Percentiles rank a stretch among this genome's conserved stretches.
Evolutionary conservation across 2,888 invertebrate genomes (phyloP).

Genomic region (Amphipoea lucens): DNA sequence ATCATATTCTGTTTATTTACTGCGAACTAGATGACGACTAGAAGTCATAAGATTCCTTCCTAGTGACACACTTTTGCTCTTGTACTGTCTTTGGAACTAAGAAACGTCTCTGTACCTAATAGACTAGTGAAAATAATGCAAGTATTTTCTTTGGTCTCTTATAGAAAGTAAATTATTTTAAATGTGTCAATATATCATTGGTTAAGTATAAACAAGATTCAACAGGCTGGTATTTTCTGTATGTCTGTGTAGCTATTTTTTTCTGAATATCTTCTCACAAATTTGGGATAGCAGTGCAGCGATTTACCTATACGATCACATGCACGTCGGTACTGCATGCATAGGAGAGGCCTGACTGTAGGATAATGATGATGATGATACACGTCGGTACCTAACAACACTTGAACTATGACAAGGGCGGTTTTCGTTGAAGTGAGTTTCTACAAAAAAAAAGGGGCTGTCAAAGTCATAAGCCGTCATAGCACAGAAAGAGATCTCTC

Average conservation of each 20-base stretch:
- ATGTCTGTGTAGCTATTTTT: not conserved
- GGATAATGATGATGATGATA: too few species aligned
- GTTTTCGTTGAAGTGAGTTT: not conserved
- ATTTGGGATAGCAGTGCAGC: not conserved
- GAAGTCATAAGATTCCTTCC: not conserved
- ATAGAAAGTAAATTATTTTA: too few species aligned
- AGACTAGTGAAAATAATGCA: not conserved
- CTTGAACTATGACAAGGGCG: not conserved
- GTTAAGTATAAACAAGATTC: constrained; percentile 1
- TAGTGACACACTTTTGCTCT: not conserved
- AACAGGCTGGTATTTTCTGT: not conserved
- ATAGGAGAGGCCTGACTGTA: too few species aligned
- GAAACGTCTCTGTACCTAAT: not conserved
- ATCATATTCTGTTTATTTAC: not conserved
- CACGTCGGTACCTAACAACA: not conserved
- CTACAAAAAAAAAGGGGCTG: not conserved
- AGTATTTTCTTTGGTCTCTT: not conserved
- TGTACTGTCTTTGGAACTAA: not conserved
- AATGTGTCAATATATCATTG: not conserved
- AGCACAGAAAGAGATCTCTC: not conserved
- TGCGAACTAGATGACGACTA: not conserved
- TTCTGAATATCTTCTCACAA: too few species aligned
- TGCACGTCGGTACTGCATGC: too few species aligned
- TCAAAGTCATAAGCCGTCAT: not conserved
- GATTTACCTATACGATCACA: not conserved